Evolutionary conservation across 2,797 vertebrate species (phyloP), one percentile per base, ranked within the genome.

Genomic region (Danio albolineatus): DNA sequence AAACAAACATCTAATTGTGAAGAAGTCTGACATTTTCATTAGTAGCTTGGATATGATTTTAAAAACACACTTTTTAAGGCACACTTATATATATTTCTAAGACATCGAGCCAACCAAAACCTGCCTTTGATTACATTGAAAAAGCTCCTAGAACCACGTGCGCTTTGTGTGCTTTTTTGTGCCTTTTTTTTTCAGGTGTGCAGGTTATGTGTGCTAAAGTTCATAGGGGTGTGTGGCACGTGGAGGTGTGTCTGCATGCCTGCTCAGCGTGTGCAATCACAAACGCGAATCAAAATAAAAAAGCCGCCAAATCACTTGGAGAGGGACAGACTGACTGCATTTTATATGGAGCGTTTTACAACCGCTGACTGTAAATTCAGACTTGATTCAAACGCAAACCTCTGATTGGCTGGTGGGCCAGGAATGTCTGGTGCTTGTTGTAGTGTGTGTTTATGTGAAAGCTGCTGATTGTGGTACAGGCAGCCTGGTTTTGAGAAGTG

Each of bases 281-380:
- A 65, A 78, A 60, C 36, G 8, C 61, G 21, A 72, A 65, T 79
- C 70, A 62, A 75, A 43, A 13, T 71, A 64, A n/a, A 64, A 81
- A 13, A 59, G 72, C 44, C 56, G 49, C 43, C 61, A 39, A 41
- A 59, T 76, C 61, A 48, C 49, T 77, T 81, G 46, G 70, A 84
- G 59, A 66, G 38, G 19, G 51, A 75, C 83, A 39, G 17, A 53
- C 57, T 44, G 73, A 77, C 46, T 77, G 57, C 46, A 61, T 75
- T 75, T 85, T 7, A 80, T 59, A 67, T 66, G 36, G 53, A 79
- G 65, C n/a, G 21, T 83, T 89, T 84, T 73, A 80, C 9, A 6
- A 39, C 21, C 19, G 36, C 39, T 51, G 54, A 57, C 78, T 83
- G 73, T 79, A 85, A 81, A 80, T 77, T 39, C 71, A 43, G 85